Percentiles rank a stretch among this genome's conserved stretches.
Conservation (phyloP, 2,888 invertebrate genomes). For the Lissonota sp. region DNA sequence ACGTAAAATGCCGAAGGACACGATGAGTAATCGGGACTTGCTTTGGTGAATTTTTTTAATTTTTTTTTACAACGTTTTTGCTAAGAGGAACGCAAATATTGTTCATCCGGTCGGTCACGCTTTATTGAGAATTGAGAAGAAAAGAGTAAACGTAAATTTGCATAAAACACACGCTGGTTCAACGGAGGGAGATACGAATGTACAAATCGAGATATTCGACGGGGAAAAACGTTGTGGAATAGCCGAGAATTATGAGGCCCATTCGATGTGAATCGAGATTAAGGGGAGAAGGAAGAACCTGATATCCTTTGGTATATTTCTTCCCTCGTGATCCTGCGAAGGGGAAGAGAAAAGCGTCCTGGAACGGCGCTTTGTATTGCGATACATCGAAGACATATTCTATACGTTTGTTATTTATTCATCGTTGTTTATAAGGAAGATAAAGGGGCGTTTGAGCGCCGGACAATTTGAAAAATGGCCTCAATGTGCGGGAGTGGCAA, state of each 20-base stretch:
- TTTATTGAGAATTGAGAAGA: background rate
- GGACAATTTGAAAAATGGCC: constrained; percentile 84
- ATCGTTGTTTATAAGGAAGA: background rate
- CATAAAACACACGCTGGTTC: too few relatives aligned
- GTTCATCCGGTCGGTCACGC: constrained; percentile 10
- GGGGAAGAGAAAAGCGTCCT: constrained; percentile 37
- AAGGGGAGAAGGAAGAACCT: constrained; percentile 49
- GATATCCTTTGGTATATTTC: background rate
- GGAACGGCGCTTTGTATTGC: too few relatives aligned
- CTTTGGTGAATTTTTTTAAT: constrained; percentile 7
- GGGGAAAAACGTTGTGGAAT: constrained; percentile 21
- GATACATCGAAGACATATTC: constrained; percentile 14
- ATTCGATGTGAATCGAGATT: constrained; percentile 51
- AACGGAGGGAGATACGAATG: constrained; percentile 27
- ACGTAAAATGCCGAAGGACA: constrained; percentile 23
- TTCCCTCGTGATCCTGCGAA: constrained; percentile 16
- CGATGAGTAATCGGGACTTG: background rate
- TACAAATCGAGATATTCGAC: constrained; percentile 35
- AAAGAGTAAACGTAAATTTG: too few relatives aligned
- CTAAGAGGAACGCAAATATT: constrained; percentile 48
- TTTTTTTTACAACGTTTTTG: constrained; percentile 19
- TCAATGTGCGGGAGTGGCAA: constrained; percentile 88
- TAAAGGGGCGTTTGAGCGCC: constrained; percentile 5
- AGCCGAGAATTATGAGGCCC: constrained; percentile 35
- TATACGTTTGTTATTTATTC: constrained; percentile 19